These are phyloP conservation scores for Tortricodes alternella DNA, from an alignment of 2,888 invertebrate genomes.

Conservation along the genomic window DNA sequence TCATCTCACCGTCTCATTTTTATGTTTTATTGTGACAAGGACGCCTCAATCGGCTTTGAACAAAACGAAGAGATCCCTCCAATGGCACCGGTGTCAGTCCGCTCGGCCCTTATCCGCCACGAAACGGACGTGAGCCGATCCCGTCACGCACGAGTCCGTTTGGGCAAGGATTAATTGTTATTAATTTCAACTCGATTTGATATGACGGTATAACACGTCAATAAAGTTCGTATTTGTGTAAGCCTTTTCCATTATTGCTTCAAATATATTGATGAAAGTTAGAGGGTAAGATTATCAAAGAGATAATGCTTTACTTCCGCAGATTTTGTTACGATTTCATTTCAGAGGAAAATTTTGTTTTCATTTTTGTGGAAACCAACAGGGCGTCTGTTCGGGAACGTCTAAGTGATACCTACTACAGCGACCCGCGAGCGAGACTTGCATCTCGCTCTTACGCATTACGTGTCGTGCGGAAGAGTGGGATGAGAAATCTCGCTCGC, in stretches of 20 bases:
- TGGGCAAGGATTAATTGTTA: slow-evolving; percentile 53
- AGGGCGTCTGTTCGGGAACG: too few relatives aligned
- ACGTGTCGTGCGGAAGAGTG: too few relatives aligned
- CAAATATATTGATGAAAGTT: not conserved
- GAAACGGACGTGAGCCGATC: slow-evolving; percentile 59
- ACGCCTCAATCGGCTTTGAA: slow-evolving; percentile 6
- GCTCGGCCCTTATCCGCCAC: slow-evolving; percentile 43
- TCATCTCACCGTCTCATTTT: too few relatives aligned
- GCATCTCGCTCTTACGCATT: too few relatives aligned
- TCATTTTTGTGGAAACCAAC: too few relatives aligned
- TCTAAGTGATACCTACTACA: too few relatives aligned
- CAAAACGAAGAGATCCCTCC: slow-evolving; percentile 1
- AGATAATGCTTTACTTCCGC: too few relatives aligned
- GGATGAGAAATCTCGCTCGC: too few relatives aligned
- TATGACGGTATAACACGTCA: slow-evolving; percentile 50
- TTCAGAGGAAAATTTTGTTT: too few relatives aligned
- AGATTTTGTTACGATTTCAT: too few relatives aligned
- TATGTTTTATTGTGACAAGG: not conserved
- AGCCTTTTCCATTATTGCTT: too few relatives aligned
- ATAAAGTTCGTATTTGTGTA: slow-evolving; percentile 42
- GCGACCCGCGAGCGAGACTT: too few relatives aligned
- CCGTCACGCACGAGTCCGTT: slow-evolving; percentile 42
- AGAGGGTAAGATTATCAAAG: not conserved
- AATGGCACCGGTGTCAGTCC: slow-evolving; percentile 15
- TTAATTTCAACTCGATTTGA: slow-evolving; percentile 63